phyloP scores from a whole-genome alignment of 2,113 vertebrate genomes.

The Menidia beryllina region DNA sequence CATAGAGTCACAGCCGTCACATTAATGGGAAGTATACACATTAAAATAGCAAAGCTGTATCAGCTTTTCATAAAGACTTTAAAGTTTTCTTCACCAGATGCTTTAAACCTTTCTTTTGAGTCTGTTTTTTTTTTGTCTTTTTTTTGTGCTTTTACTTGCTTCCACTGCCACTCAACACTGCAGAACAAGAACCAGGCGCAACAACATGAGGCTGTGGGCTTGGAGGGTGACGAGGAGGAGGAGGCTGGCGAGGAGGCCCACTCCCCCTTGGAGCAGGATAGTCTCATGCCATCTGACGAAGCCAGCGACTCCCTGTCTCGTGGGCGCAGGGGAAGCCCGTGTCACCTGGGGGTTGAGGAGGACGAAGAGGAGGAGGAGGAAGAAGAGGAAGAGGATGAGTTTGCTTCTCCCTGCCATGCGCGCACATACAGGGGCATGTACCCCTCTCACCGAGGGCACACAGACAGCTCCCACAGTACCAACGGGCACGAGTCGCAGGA shows the following conservation, averaged over 20 bases:
- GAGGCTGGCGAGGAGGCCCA: constrained; percentile 82
- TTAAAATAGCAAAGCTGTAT: constrained; percentile 1
- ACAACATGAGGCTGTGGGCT: constrained; percentile 52
- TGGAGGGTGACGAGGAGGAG: constrained; percentile 69
- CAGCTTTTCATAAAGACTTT: constrained; percentile 3
- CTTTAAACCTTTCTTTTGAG: constrained; percentile 10
- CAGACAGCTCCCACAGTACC: constrained; percentile 84
- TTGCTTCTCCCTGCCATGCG: constrained; percentile 83
- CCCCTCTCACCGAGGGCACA: constrained; percentile 89
- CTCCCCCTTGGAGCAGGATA: constrained; percentile 93
- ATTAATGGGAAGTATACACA: neutral
- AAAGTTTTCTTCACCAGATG: neutral
- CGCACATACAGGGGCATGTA: constrained; percentile 92
- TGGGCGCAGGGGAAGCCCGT: constrained; percentile 73
- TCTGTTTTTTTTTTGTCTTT: neutral
- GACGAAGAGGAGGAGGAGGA: constrained; percentile 76
- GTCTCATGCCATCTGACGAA: constrained; percentile 94
- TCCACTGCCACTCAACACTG: neutral
- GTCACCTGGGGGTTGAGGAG: constrained; percentile 73
- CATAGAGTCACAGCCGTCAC: neutral
- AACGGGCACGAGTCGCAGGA: constrained; percentile 90
- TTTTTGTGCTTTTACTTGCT: too few species aligned
- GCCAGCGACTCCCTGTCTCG: constrained; percentile 89
- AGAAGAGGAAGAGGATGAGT: constrained; percentile 79
- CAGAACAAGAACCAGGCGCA: constrained; percentile 75